Evolutionary conservation across 1,140 invertebrate genomes (phyloP).

Genomic region (Gerris buenoi): DNA sequence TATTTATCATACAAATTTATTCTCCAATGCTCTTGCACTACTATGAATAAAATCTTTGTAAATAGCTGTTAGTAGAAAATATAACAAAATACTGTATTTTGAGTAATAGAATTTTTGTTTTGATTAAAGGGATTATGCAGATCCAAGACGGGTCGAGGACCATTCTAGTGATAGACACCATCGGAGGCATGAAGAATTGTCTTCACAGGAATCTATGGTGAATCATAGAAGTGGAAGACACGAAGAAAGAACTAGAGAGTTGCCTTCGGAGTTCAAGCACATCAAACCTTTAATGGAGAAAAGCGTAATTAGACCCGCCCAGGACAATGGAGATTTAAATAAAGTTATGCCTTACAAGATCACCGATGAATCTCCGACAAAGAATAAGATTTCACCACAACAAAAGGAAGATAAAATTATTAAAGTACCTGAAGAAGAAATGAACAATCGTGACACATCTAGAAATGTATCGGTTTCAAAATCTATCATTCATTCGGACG

Average conservation of each 20-base stretch:
- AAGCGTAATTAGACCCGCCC: background rate
- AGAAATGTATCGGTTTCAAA: too few relatives aligned
- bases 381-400: background rate
- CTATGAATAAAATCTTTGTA: too few relatives aligned
- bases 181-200: constrained; percentile 7
- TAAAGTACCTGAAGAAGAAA: background rate
- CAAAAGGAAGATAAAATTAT: background rate
- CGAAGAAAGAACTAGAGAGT: background rate
- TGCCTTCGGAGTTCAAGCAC: background rate
- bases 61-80: too few relatives aligned
- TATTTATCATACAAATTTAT: too few relatives aligned
- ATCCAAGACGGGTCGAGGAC: too few relatives aligned
- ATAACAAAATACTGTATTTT: too few relatives aligned
- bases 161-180: too few relatives aligned
- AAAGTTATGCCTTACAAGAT: background rate
- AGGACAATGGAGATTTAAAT: background rate
- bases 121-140: too few relatives aligned
- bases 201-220: constrained; percentile 11
- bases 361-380: background rate
- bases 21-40: too few relatives aligned
- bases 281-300: background rate
- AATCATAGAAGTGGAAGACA: background rate
- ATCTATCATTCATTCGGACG: too few relatives aligned
- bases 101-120: too few relatives aligned
- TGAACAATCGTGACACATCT: background rate